Conservation (phyloP, 2,113 vertebrate genomes). For the Nothoprocta pentlandii region DNA sequence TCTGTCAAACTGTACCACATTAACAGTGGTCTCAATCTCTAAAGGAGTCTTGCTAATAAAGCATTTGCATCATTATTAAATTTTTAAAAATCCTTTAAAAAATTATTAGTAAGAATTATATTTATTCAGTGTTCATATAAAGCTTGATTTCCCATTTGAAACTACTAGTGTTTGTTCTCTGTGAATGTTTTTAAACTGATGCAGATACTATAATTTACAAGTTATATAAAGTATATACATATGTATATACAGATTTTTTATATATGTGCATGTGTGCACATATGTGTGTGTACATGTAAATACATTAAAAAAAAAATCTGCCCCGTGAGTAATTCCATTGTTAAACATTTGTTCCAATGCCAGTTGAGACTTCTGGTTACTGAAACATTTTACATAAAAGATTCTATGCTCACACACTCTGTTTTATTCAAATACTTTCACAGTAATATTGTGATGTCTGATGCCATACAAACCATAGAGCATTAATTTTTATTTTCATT, state of each 20-base stretch:
- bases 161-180: accelerated
- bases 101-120: background rate
- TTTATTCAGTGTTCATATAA: background rate
- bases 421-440: background rate
- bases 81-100: background rate
- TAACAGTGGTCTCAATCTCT: background rate
- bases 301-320: background rate
- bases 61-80: background rate
- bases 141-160: background rate
- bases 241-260: background rate
- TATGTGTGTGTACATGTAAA: too few relatives aligned
- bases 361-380: background rate
- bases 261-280: background rate
- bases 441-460: background rate
- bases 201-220: background rate
- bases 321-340: background rate
- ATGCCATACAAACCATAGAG: background rate
- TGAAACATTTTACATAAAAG: background rate
- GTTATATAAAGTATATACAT: background rate
- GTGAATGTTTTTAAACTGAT: background rate
- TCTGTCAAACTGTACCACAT: background rate
- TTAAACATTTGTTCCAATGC: background rate
- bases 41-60: background rate
- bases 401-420: background rate
- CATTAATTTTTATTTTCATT: background rate